phyloP scores from a whole-genome alignment of 1,140 invertebrate genomes.

The Belonocnema kinseyi region DNA sequence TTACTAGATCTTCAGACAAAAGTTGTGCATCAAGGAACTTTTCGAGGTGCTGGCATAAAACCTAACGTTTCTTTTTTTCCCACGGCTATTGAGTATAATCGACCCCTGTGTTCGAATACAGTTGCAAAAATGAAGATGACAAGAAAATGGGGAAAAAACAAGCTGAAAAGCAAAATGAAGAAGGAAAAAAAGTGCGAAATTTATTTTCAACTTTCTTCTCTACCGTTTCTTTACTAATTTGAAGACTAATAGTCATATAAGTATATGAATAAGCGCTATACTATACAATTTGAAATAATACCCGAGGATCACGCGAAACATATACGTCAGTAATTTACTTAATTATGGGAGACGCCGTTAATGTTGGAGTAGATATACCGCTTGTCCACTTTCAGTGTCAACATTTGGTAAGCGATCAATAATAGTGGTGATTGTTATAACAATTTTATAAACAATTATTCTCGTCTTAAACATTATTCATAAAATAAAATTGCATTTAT shows the following conservation, averaged over 20 bases:
- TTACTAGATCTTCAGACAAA: not conserved
- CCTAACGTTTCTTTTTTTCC: slow-evolving; percentile 7
- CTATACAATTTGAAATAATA: slow-evolving; percentile 28
- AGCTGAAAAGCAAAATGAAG: not conserved
- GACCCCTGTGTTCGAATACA: not conserved
- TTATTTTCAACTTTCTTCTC: not conserved
- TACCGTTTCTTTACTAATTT: slow-evolving; percentile 24
- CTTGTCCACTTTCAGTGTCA: slow-evolving; percentile 55
- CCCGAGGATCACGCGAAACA: slow-evolving; percentile 41
- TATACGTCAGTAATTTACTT: slow-evolving; percentile 51
- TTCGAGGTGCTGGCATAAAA: slow-evolving; percentile 14
- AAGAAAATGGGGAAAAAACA: not conserved
- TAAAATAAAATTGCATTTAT: too few relatives aligned
- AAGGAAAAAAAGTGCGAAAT: not conserved
- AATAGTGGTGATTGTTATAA: not conserved
- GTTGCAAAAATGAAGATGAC: not conserved
- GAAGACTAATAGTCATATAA: slow-evolving; percentile 27
- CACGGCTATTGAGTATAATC: not conserved
- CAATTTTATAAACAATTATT: not conserved
- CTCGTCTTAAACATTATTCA: too few relatives aligned
- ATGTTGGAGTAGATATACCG: slow-evolving; percentile 54
- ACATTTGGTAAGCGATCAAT: slow-evolving; percentile 22
- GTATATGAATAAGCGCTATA: slow-evolving; percentile 43
- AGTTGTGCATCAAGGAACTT: not conserved
- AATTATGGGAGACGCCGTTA: slow-evolving; percentile 63